A percentile compares a stretch with the other conserved stretches of the same genome.
Evolutionary conservation across 2,113 vertebrate species (phyloP).

Genomic region (Orcinus orca): DNA sequence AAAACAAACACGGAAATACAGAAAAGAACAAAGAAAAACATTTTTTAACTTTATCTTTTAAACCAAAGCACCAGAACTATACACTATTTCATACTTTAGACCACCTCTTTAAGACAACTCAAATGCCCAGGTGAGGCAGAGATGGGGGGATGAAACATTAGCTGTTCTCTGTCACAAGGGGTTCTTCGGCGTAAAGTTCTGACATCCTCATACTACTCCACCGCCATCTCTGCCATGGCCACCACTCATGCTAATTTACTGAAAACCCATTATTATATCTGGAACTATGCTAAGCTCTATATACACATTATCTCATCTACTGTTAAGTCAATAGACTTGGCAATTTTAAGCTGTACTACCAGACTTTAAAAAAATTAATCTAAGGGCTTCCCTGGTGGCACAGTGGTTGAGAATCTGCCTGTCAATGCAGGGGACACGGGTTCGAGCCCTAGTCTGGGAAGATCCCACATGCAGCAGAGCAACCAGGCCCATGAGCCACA

Average conservation of each 20-base stretch:
- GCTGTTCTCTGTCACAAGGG: background rate
- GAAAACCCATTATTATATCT: background rate
- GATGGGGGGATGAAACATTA: background rate
- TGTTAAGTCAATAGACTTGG: background rate
- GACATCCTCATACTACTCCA: background rate
- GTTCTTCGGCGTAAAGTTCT: background rate
- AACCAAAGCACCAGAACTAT: background rate
- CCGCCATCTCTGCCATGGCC: background rate
- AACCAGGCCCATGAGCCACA: no score
- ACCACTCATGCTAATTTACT: background rate
- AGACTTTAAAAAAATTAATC: background rate
- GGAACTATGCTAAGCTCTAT: background rate
- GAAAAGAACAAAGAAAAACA: background rate
- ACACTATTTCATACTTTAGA: background rate
- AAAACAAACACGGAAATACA: background rate
- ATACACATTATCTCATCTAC: background rate
- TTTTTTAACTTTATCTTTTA: background rate
- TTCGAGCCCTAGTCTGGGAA: no score
- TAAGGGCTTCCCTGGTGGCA: no score
- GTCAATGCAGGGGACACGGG: no score
- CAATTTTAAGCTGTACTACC: background rate
- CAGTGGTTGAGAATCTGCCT: no score
- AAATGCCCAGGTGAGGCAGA: background rate
- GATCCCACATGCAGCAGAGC: no score
- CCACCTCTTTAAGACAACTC: background rate